These are phyloP conservation scores for Dinoponera quadriceps DNA, from an alignment of 1,140 invertebrate genomes.

Conservation along the genomic window DNA sequence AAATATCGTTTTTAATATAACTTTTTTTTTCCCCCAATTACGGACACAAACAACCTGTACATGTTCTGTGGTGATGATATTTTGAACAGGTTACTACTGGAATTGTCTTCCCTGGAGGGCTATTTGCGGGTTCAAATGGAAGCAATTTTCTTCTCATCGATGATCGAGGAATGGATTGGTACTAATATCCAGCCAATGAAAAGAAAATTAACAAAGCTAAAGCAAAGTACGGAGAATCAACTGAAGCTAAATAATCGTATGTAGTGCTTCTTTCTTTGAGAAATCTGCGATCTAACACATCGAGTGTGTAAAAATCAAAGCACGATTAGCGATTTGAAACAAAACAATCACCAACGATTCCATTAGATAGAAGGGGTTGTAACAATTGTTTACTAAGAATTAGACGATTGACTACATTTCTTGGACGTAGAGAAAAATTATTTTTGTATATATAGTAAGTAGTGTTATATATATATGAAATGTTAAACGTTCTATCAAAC, in stretches of 20 bases:
- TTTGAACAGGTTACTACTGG: slow-evolving; percentile 84
- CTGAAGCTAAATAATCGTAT: slow-evolving; percentile 83
- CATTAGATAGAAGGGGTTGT: not conserved
- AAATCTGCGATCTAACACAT: slow-evolving; percentile 47
- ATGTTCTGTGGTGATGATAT: slow-evolving; percentile 58
- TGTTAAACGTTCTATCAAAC: not conserved
- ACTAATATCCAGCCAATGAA: slow-evolving; percentile 86
- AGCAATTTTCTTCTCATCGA: slow-evolving; percentile 84
- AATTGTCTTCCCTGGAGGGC: slow-evolving; percentile 86
- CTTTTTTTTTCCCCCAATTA: slow-evolving; percentile 4
- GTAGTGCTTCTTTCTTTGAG: slow-evolving; percentile 55
- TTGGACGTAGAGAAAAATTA: slow-evolving; percentile 35
- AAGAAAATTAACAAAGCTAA: slow-evolving; percentile 84
- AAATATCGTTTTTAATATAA: not conserved
- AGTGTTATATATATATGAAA: slow-evolving; percentile 6
- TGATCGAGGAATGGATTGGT: slow-evolving; percentile 87
- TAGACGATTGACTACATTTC: not conserved
- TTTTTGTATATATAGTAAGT: slow-evolving; percentile 45
- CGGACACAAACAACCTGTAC: not conserved
- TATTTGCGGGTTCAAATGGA: slow-evolving; percentile 86
- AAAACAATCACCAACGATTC: slow-evolving; percentile 11
- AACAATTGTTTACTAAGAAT: not conserved
- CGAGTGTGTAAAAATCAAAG: not conserved
- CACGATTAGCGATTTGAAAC: not conserved
- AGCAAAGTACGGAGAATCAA: slow-evolving; percentile 85